Evolutionary conservation across 2,888 invertebrate genomes (phyloP), one percentile per base, ranked within the genome.

Genomic region (Oxystoma pomonae): DNA sequence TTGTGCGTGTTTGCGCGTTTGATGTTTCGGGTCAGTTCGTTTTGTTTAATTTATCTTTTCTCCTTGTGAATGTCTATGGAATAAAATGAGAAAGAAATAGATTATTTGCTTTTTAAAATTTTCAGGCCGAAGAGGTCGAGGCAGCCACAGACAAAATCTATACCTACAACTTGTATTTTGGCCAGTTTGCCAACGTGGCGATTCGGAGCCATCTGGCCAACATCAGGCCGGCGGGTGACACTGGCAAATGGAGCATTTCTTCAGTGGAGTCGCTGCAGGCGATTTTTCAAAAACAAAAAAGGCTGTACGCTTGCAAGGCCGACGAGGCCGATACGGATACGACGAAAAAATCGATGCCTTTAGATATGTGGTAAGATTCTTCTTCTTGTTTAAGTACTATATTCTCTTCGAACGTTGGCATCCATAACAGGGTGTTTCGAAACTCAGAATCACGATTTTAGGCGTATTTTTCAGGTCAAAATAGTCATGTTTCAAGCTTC

Each of bases 201-300:
- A 81, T 87, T 19, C 85, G 85, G 68, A 89, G 92, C 66, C 88
- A 89, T 74, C 75, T 94, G 58, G 85, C 85, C 1, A 89, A 89
- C 18, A 83, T 94, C 9, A 78, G 81, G 20, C 89, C 93, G 0
- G 89, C 90, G 0, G 88, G 89, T 0, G 87, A 85, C 0, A 81
- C 83, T 1, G 69, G 71, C 0, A 82, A 82, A 20, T 90, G 90
- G 90, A 84, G 86, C 0, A 80, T 81, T 0, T 73, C 85, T 0
- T 84, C 90, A 0, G 85, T 85, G 21, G 85, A 88, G 67, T 85
- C 81, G 67, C 81, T 91, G 1, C 68, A 71, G 62, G 68, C 64
- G 59, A 62, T 66, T 9, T 64, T 64, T 20, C 12, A 18, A 1
- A 64, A 59, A 20, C 59, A 61, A 9, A 60, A 66, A 9, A 49